Base-by-base conservation (phyloP, 1,140 invertebrate genomes). In the Acromyrmex charruanus region DNA sequence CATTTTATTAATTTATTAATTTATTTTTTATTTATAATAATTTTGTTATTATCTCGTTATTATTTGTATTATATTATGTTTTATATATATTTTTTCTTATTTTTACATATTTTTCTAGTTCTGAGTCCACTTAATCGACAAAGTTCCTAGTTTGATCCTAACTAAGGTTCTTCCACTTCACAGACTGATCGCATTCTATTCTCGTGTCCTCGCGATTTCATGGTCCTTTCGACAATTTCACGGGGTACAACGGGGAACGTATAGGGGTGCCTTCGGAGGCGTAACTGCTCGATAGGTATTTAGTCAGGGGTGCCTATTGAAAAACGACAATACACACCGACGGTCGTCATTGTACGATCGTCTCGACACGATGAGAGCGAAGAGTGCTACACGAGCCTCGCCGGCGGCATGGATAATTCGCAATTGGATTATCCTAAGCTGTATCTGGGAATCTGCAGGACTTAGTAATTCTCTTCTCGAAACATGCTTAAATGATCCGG, bases 401-500 rank as follows among this genome's bases (percentile, higher is more conserved):
- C 85, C 87, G 90, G 63, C 88, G 80, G 90, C 91, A 86, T 91
- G 91, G 87, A 93, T 93, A 93, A 94, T 94, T 93, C 87, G 88
- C 77, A 93, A 94, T 93, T 92, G 91, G 92, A 93, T 93, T 92
- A 93, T 89, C 88, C 84, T 85, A 90, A 92, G 66, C 88, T 89
- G 69, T 91, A 81, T 87, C 88, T 93, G 91, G 86, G 91, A 93
- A 91, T 91, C 89, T 80, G 18, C 12, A 2, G 51, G 9, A 53
- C 16, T 25, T 25, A 16, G n/a, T 25, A 21, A 21, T 74, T 35
- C 35, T 63, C 35, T 49, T 6, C 31, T 89, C 18, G 68, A 51
- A 80, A 44, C 25, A 66, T 12, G 61, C 63, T 86, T 59, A 65
- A 18, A 49, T 39, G 39, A 81, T 55, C 9, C 3, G n/a, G 4